phyloP scores from a whole-genome alignment of 2,113 vertebrate species.

The Syngnathus typhle region DNA sequence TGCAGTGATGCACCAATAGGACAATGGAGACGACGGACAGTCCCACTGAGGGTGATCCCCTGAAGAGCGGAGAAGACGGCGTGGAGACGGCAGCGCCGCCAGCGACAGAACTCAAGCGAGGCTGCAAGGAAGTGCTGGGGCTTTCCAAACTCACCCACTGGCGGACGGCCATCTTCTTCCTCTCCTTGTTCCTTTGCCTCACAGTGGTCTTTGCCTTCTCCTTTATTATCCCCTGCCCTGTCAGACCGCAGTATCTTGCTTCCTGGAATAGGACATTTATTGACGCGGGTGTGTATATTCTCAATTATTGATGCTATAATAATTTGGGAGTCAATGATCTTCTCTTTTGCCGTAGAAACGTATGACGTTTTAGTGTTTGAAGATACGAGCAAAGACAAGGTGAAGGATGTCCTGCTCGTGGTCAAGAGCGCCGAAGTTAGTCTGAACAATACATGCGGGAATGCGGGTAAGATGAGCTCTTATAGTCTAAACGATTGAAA shows the following conservation, averaged over 20 bases:
- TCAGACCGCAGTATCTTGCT: conserved; percentile 70
- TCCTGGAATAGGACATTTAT: conserved; percentile 73
- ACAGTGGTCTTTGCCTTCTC: conserved; percentile 86
- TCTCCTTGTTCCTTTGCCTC: conserved; percentile 82
- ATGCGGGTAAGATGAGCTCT: conserved; percentile 67
- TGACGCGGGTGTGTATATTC: conserved; percentile 66
- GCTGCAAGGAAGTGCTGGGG: conserved; percentile 41
- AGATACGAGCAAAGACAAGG: conserved; percentile 76
- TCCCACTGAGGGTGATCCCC: conserved; percentile 77
- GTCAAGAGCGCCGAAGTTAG: conserved; percentile 61
- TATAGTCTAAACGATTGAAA: not conserved
- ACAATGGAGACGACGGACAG: conserved; percentile 71
- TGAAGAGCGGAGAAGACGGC: conserved; percentile 75
- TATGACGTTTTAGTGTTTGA: conserved; percentile 77
- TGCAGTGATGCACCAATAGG: conserved; percentile 36
- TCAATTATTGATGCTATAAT: not conserved
- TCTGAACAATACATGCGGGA: conserved; percentile 70
- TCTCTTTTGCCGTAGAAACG: conserved; percentile 61
- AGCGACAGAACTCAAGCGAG: conserved; percentile 30
- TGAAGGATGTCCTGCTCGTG: conserved; percentile 82
- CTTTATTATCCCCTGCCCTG: conserved; percentile 88
- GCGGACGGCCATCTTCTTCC: conserved; percentile 80
- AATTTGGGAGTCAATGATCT: not conserved
- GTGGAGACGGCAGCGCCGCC: conserved; percentile 39
- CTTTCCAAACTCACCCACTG: conserved; percentile 74